Evolutionary conservation across 2,888 invertebrate species (phyloP).

Genomic region (Monoplex corrugatus): DNA sequence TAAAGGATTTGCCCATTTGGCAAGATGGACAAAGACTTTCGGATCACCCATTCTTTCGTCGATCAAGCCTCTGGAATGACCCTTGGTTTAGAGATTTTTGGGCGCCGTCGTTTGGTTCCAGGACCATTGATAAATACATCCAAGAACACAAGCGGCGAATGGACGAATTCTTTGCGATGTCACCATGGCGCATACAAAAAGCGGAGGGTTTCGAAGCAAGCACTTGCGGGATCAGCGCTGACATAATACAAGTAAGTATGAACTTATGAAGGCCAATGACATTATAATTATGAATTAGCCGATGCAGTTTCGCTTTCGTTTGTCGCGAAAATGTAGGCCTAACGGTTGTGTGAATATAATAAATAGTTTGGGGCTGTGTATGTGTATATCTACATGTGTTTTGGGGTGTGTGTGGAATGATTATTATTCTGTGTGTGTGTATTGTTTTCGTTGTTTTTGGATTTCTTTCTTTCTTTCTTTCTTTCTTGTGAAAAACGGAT

Average conservation of each 20-base stretch:
- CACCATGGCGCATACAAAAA: background rate
- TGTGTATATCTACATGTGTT: too few relatives aligned
- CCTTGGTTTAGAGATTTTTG: slow-evolving; percentile 5
- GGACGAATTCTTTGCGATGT: slow-evolving; percentile 21
- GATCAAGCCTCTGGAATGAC: slow-evolving; percentile 20
- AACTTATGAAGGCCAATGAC: too few relatives aligned
- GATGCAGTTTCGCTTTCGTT: too few relatives aligned
- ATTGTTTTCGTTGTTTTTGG: too few relatives aligned
- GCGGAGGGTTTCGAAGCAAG: background rate
- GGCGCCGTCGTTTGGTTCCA: background rate
- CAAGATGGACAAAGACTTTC: background rate
- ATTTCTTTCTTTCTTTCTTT: too few relatives aligned
- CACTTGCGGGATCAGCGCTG: background rate
- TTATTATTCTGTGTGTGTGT: too few relatives aligned
- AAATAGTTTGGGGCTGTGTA: too few relatives aligned
- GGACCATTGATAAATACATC: background rate
- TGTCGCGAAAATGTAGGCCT: too few relatives aligned
- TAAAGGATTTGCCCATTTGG: slow-evolving; percentile 35
- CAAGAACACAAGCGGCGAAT: slow-evolving; percentile 1
- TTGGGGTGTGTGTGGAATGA: too few relatives aligned
- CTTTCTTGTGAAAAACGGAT: too few relatives aligned
- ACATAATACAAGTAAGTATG: slow-evolving; percentile 31
- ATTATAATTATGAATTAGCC: too few relatives aligned
- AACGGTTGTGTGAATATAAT: too few relatives aligned
- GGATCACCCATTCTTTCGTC: slow-evolving; percentile 16